These are phyloP conservation scores for Poecile montanus DNA, from an alignment of 2,797 vertebrate genomes.

Conservation along the genomic window DNA sequence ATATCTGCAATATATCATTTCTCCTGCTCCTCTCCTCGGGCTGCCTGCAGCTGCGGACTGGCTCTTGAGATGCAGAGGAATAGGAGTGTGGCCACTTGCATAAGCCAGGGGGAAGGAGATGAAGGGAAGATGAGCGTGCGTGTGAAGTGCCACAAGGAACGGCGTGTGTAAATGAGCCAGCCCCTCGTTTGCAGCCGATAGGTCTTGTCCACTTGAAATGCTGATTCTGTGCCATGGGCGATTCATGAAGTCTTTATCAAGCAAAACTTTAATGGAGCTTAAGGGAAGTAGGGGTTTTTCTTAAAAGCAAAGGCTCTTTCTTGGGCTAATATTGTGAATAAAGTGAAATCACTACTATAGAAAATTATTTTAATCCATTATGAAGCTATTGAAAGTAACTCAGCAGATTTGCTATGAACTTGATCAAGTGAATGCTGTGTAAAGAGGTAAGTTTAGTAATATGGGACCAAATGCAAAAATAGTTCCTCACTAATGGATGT, in stretches of 20 bases:
- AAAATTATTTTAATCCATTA: neutral
- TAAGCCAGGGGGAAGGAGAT: neutral
- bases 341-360: neutral
- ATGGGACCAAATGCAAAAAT: neutral
- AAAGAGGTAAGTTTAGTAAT: conserved; percentile 3
- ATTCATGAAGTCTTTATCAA: neutral
- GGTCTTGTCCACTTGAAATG: neutral
- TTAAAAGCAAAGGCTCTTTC: neutral
- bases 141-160: neutral
- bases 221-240: neutral
- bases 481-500: neutral
- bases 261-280: neutral
- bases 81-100: conserved; percentile 21
- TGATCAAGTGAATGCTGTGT: conserved; percentile 1
- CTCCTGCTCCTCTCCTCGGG: conserved; percentile 40
- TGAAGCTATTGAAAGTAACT: neutral
- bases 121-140: neutral
- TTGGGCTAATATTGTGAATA: neutral
- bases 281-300: neutral
- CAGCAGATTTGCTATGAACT: neutral
- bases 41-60: conserved; percentile 58
- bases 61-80: conserved; percentile 17
- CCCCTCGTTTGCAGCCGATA: neutral
- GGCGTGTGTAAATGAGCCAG: neutral
- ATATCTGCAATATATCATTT: conserved; percentile 65